phyloP scores from a whole-genome alignment of 2,113 vertebrate genomes.

The Irena cyanogastra region DNA sequence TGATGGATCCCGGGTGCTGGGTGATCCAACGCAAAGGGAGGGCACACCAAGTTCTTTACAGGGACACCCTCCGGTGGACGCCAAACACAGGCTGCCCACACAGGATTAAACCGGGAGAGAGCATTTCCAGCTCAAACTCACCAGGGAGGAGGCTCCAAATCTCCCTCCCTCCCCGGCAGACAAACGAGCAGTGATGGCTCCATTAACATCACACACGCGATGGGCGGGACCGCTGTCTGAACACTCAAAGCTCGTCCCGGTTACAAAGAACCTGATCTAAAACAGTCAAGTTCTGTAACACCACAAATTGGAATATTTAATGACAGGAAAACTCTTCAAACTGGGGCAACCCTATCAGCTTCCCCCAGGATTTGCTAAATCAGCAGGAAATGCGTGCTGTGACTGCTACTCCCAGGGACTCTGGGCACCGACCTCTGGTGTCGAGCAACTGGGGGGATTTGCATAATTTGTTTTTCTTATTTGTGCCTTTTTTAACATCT shows the following conservation, averaged over 20 bases:
- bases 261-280: neutral
- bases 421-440: neutral
- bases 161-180: neutral
- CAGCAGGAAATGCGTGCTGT: neutral
- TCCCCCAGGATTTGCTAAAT: neutral
- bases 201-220: neutral
- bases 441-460: neutral
- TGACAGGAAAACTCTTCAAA: neutral
- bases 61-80: neutral
- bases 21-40: neutral
- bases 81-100: neutral
- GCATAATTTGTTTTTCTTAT: neutral
- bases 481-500: neutral
- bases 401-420: neutral
- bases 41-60: neutral
- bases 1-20: neutral
- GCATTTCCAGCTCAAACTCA: neutral
- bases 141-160: neutral
- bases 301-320: neutral
- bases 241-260: neutral
- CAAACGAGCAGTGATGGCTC: neutral
- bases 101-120: neutral
- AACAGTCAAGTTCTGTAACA: neutral
- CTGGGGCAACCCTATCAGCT: neutral
- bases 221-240: rapidly evolving